Evolutionary conservation across 2,888 invertebrate genomes (phyloP), one percentile per base, ranked within the genome.

Genomic region (Melanchra persicariae): DNA sequence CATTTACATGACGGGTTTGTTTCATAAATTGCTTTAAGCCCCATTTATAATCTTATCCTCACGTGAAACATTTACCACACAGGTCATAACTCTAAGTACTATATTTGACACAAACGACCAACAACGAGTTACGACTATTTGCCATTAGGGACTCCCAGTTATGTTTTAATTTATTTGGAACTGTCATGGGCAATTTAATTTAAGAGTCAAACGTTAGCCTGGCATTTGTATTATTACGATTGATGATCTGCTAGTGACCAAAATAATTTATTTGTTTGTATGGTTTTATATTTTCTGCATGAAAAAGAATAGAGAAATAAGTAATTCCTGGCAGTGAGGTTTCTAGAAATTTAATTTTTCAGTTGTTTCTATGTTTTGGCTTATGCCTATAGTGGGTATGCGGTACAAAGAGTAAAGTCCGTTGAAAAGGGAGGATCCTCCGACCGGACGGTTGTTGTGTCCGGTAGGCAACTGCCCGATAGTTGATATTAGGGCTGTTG

Each of bases 141-240:
- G 51, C 40, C 34, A 7, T 22, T 1, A 10, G 66, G 40, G 60
- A 79, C 40, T 26, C 12, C 8, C 59, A 37, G 52, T 47, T 49
- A 58, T 58, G 40, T 77, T 60, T 37, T 55, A 74, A 77, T 74
- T 61, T 79, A 66, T 66, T 62, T 74, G 26, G 0, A 30, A 24
- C n/a, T 65, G 61, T 62, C 52, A 74, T 45, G 30, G n/a, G 24
- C 24, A 59, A 40, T 79, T 64, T 40, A 52, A 65, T 73, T 64
- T 45, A 15, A 17, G 19, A 30, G 49, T 17, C 30, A n/a, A 54
- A 45, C 43, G 17, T 47, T 49, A 24, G 6, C 5, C 37, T 24
- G 17, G 7, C 37, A 22, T 30, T 40, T 26, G n/a, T n/a, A 26
- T 34, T 40, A 45, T 22, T 19, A 55, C 34, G 19, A 60, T 49